Evolutionary conservation across 2,888 invertebrate species (phyloP).

Genomic region (Xestia c-nigrum): DNA sequence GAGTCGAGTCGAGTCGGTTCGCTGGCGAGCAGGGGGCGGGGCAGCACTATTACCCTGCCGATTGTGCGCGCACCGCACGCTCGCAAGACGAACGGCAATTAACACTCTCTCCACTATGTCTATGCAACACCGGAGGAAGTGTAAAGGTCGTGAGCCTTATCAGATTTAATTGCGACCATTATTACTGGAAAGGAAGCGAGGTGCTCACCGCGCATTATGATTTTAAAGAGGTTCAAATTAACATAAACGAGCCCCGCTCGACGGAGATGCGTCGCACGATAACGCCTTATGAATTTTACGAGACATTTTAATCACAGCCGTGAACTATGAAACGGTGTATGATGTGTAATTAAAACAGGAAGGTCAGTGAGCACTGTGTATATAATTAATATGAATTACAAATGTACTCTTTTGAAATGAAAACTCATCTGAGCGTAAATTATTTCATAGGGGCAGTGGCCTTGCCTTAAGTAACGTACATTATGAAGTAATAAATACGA

Average conservation of each 20-base stretch:
- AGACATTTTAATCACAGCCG: conserved; percentile 89
- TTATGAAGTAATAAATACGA: conserved; percentile 79
- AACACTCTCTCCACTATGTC: conserved; percentile 81
- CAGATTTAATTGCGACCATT: conserved; percentile 88
- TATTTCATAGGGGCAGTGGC: conserved; percentile 88
- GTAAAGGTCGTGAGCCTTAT: conserved; percentile 88
- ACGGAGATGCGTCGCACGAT: conserved; percentile 80
- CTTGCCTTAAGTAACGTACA: conserved; percentile 80
- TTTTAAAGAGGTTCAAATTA: conserved; percentile 85
- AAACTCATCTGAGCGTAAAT: conserved; percentile 87
- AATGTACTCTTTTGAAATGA: conserved; percentile 86
- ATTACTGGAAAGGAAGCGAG: conserved; percentile 83
- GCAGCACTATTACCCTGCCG: conserved; percentile 77
- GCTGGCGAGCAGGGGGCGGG: conserved; percentile 79
- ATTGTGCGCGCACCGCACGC: conserved; percentile 73
- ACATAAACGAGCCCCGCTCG: conserved; percentile 81
- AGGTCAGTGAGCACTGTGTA: conserved; percentile 89
- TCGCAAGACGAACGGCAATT: conserved; percentile 73
- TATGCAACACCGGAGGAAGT: conserved; percentile 80
- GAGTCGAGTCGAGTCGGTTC: conserved; percentile 84
- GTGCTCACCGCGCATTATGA: conserved; percentile 85
- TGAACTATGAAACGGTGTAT: conserved; percentile 88
- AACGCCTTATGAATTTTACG: conserved; percentile 83
- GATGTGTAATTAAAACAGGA: conserved; percentile 87
- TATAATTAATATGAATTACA: conserved; percentile 88